Conservation (phyloP, 2,797 vertebrate genomes). For the Crax fasciolata region DNA sequence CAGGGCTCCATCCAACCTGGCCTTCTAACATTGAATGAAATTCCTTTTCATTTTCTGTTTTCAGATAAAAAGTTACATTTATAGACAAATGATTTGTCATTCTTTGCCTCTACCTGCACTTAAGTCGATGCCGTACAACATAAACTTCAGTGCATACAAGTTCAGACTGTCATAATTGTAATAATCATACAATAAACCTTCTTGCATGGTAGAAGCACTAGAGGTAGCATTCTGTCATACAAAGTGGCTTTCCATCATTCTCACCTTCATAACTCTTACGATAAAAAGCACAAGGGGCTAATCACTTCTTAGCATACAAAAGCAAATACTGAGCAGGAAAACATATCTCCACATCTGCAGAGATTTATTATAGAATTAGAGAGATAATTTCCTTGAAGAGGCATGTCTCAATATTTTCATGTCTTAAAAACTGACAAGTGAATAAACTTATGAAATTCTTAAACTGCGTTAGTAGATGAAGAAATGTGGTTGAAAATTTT, state of each 20-base stretch:
- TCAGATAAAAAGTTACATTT: background rate
- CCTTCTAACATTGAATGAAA: background rate
- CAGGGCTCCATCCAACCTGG: too few relatives aligned
- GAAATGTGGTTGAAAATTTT: background rate
- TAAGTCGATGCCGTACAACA: background rate
- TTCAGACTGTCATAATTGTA: conserved; percentile 5
- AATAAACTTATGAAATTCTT: background rate
- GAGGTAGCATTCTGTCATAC: background rate
- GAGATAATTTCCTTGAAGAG: background rate
- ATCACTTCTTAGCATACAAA: background rate
- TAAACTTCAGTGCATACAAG: background rate
- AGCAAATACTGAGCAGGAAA: background rate
- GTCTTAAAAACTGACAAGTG: background rate
- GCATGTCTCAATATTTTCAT: background rate
- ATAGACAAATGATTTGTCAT: background rate
- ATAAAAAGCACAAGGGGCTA: background rate
- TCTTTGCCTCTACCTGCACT: background rate
- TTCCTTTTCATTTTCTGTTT: conserved; percentile 1
- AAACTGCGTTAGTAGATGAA: background rate
- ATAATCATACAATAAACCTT: background rate
- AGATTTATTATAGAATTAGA: conserved; percentile 15
- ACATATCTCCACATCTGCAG: background rate
- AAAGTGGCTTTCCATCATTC: conserved; percentile 16
- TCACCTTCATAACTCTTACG: background rate
- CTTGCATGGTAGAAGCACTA: background rate